Percentiles rank a stretch among this genome's conserved stretches.
phyloP scores from a whole-genome alignment of 2,113 vertebrate genomes.

The Lycaon pictus region DNA sequence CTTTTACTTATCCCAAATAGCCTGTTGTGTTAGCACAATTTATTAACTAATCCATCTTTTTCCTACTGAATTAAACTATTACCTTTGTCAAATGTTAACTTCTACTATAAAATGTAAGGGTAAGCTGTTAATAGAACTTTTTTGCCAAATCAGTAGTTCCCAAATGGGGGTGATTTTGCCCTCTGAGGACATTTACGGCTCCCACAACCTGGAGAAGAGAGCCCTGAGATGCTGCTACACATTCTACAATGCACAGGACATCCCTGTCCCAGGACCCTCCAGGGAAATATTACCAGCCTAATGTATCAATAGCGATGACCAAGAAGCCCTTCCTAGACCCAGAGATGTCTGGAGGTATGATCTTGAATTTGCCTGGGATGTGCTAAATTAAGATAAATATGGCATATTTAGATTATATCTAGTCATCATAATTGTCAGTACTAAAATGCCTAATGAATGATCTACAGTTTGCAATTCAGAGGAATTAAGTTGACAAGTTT shows the following conservation, averaged over 20 bases:
- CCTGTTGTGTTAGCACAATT: background rate
- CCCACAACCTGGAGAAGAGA: background rate
- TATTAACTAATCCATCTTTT: background rate
- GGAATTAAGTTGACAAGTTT: background rate
- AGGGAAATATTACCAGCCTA: background rate
- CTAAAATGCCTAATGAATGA: background rate
- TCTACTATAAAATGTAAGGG: background rate
- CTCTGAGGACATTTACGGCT: background rate
- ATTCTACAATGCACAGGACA: background rate
- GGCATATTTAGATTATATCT: background rate
- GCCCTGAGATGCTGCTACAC: background rate
- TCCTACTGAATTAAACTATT: background rate
- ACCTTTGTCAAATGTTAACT: background rate
- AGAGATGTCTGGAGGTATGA: background rate
- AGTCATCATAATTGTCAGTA: background rate
- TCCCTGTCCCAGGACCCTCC: fast-evolving
- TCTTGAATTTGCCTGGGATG: background rate
- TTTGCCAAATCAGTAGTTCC: background rate
- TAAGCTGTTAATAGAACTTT: background rate
- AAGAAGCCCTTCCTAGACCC: background rate
- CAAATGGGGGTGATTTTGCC: background rate
- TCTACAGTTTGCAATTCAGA: background rate
- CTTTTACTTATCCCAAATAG: background rate
- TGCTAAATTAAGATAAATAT: background rate
- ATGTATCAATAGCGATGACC: background rate